These are phyloP conservation scores for Indri indri DNA, from an alignment of 2,113 vertebrate species.

Conservation along the genomic window DNA sequence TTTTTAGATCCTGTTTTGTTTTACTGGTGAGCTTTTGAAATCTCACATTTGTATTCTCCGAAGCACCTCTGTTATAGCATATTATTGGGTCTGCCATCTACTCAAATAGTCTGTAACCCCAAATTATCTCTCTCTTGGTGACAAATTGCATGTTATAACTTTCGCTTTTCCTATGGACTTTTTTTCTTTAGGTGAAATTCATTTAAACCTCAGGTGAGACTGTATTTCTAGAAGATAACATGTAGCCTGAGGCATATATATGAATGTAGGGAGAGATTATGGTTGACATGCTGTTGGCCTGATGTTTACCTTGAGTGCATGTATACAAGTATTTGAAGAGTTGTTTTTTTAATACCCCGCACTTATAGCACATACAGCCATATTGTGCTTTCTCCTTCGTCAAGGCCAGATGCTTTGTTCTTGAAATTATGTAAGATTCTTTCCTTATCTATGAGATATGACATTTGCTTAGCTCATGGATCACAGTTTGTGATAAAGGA, in stretches of 20 bases:
- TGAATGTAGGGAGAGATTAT: neutral
- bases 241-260: neutral
- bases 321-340: neutral
- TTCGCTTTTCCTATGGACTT: neutral
- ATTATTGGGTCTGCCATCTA: neutral
- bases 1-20: neutral
- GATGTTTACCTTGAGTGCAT: neutral
- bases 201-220: neutral
- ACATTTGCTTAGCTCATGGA: neutral
- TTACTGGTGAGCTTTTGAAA: neutral
- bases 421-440: constrained; percentile 11
- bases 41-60: neutral
- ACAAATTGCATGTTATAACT: neutral
- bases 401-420: neutral
- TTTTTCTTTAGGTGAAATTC: neutral
- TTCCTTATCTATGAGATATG: neutral
- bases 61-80: neutral
- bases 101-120: neutral
- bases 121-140: neutral
- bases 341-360: neutral
- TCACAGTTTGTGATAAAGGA: neutral
- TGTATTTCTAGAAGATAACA: neutral
- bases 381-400: neutral
- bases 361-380: neutral
- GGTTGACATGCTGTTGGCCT: neutral